A percentile compares a stretch with the other conserved stretches of the same genome.
Conservation (phyloP, 30 jellyfish, hydroid and myxozoan species). For the Nemopilema nomurai region DNA sequence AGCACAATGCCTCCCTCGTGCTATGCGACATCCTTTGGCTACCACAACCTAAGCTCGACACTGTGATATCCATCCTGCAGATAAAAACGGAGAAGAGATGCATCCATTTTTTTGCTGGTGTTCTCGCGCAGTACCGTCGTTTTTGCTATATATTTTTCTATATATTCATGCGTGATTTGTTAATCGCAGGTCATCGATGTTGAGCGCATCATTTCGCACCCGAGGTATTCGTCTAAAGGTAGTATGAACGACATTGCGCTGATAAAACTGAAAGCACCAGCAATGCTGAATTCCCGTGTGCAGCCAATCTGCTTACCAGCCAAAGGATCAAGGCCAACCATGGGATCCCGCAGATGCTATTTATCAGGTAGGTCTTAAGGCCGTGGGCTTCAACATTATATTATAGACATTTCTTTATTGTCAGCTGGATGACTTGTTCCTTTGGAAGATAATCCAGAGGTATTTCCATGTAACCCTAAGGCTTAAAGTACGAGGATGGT, state of each 20-base stretch:
- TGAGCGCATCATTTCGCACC: slow-evolving; percentile 65
- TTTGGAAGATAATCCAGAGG: not conserved
- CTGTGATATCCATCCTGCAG: no score
- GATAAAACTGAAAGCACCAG: slow-evolving; percentile 74
- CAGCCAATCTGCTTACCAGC: slow-evolving; percentile 73
- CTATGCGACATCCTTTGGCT: no score
- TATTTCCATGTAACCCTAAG: not conserved
- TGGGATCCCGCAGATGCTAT: slow-evolving; percentile 73
- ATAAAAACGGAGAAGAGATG: no score
- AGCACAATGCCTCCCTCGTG: no score
- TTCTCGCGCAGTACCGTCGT: no score
- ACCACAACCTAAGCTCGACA: no score
- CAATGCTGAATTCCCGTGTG: slow-evolving; percentile 63
- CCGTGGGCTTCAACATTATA: not conserved
- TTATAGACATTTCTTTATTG: not conserved
- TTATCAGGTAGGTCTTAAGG: slow-evolving; percentile 62
- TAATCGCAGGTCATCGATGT: slow-evolving; percentile 42
- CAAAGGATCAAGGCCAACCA: slow-evolving; percentile 39
- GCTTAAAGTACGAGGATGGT: no score
- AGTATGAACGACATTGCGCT: slow-evolving; percentile 74
- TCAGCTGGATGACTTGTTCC: slow-evolving; percentile 40
- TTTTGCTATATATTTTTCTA: no score
- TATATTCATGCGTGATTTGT: no score
- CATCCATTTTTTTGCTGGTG: no score
- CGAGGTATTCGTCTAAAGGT: slow-evolving; percentile 12